phyloP scores from a whole-genome alignment of 2,797 vertebrate species.

The Craterocephalus amniculus region DNA sequence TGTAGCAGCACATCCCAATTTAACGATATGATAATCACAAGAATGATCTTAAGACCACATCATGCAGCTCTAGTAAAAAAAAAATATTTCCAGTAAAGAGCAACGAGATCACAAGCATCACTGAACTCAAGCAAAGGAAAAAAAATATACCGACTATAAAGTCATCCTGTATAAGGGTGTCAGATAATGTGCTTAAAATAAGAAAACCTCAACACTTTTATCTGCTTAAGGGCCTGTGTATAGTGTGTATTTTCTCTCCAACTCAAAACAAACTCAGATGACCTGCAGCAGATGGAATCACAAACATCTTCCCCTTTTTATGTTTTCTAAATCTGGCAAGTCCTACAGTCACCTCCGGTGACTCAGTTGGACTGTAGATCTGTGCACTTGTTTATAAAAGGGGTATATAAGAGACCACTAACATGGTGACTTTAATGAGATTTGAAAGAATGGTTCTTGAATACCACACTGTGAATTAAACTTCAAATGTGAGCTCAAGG shows the following conservation, averaged over 20 bases:
- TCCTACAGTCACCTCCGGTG: constrained; percentile 41
- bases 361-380: constrained; percentile 19
- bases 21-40: background rate
- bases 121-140: background rate
- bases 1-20: too few species aligned
- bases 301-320: constrained; percentile 35
- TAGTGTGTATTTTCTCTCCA: constrained; percentile 44
- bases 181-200: constrained; percentile 42
- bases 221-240: constrained; percentile 47
- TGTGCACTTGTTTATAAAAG: constrained; percentile 2
- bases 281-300: constrained; percentile 65
- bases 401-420: constrained; percentile 9
- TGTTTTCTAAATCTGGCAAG: constrained; percentile 28
- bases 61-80: background rate
- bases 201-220: constrained; percentile 31
- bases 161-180: constrained; percentile 15
- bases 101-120: background rate
- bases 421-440: constrained; percentile 12
- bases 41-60: background rate
- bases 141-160: background rate
- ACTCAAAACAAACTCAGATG: constrained; percentile 59
- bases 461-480: constrained; percentile 19
- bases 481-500: constrained; percentile 29
- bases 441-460: constrained; percentile 13
- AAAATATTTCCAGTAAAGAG: background rate